phyloP scores from a whole-genome alignment of 2,113 vertebrate genomes.

The Channa argus region DNA sequence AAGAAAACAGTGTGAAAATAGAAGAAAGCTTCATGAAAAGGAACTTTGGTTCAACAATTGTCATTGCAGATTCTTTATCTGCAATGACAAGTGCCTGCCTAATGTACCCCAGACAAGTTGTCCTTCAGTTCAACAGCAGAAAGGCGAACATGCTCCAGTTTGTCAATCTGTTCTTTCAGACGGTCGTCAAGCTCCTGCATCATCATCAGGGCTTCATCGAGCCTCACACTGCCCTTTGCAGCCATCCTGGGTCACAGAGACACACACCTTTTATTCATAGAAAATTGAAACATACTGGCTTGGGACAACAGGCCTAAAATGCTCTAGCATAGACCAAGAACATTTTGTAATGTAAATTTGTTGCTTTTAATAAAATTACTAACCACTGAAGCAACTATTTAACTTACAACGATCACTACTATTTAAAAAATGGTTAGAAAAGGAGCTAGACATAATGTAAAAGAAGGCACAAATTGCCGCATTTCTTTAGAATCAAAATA shows the following conservation, averaged over 20 bases:
- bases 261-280: neutral
- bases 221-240: constrained; percentile 28
- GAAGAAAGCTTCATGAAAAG: neutral
- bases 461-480: too few relatives aligned
- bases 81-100: too few relatives aligned
- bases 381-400: neutral
- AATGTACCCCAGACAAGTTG: constrained; percentile 68
- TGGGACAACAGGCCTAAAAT: neutral
- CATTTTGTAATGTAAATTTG: neutral
- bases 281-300: neutral
- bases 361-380: neutral
- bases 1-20: neutral
- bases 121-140: constrained; percentile 77
- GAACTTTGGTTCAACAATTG: neutral
- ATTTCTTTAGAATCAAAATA: too few relatives aligned
- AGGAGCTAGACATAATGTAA: too few relatives aligned
- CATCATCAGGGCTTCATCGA: constrained; percentile 81
- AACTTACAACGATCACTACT: too few relatives aligned
- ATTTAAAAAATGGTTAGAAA: too few relatives aligned
- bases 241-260: constrained; percentile 64
- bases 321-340: neutral
- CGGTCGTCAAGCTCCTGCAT: constrained; percentile 86
- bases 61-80: neutral
- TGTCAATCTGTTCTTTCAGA: constrained; percentile 83
- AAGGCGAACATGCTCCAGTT: constrained; percentile 83